Base-by-base conservation (phyloP, 2,113 vertebrate species). In the Cricetomys ansorgei region DNA sequence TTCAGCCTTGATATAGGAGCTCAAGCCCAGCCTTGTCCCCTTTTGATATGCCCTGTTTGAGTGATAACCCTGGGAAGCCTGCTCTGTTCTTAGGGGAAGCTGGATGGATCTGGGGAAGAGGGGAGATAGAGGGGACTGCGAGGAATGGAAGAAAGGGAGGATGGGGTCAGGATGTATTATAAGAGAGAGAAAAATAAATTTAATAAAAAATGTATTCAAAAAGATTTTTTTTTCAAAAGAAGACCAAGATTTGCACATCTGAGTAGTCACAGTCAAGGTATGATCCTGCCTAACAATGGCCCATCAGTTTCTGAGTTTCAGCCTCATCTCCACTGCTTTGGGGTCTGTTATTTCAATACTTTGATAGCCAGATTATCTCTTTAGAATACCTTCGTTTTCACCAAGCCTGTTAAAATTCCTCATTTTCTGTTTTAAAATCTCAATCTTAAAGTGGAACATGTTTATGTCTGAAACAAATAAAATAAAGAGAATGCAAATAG, bases 401-500 rank as follows among this genome's bases (percentile, higher is more conserved):
- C 80, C 57, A 84, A 84, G n/a, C 40, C 57, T 64, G 29, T 64
- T 84, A 64, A 6, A 64, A 29, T 45, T 84, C n/a, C n/a, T 83
- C 40, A 45, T 84, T 84, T 45, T 84, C 11, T 84, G 27, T 84
- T 45, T 84, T 64, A 84, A 84, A 84, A 64, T 84, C 55, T 84
- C 80, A 84, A 19, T 64, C 59, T 84, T 64, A 40, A 84, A 64
- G 57, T 45, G 15, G 80, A 84, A 84, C 40, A 84, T 84, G 59
- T 84, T 84, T 84, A 84, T 64, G 57, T 64, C 80, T 84, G 15
- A 84, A 84, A 64, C 80, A 84, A 64, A 64, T 84, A 84, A 64
- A 84, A 84, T 84, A 84, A 84, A 64, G 57, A 64, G 80, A 64
- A 84, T 64, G 80, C 57, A 84, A 84, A 84, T 84, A 64, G 57